Evolutionary conservation across 2,797 vertebrate species (phyloP).

Genomic region (Spheniscus humboldti): DNA sequence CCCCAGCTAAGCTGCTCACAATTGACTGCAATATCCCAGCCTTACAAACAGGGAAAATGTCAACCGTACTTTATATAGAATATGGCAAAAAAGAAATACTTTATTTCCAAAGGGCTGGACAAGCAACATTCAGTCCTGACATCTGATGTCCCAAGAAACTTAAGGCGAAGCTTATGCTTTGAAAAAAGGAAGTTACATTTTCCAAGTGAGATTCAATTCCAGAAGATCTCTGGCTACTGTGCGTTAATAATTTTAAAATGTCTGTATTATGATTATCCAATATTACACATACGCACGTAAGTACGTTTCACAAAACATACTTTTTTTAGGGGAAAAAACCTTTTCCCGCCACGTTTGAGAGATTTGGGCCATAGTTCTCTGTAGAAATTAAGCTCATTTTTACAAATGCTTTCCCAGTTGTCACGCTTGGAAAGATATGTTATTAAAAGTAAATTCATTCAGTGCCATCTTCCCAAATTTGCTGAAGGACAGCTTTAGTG

Average conservation of each 20-base stretch:
- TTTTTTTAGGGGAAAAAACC: not conserved
- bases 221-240: not conserved
- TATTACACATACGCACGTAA: not conserved
- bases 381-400: not conserved
- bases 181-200: not conserved
- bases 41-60: not conserved
- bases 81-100: not conserved
- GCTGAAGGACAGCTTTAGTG: not conserved
- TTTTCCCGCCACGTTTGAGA: not conserved
- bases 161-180: not conserved
- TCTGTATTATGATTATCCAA: not conserved
- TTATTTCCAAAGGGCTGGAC: not conserved
- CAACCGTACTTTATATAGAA: not conserved
- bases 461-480: not conserved
- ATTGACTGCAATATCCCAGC: not conserved
- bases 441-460: not conserved
- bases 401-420: not conserved
- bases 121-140: not conserved
- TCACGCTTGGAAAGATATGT: not conserved
- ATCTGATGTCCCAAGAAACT: not conserved
- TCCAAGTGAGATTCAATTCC: not conserved
- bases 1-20: not conserved
- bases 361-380: not conserved
- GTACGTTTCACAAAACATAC: not conserved
- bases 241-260: not conserved